Evolutionary conservation across 2,797 vertebrate genomes (phyloP).

Genomic region (Eulemur mongoz): DNA sequence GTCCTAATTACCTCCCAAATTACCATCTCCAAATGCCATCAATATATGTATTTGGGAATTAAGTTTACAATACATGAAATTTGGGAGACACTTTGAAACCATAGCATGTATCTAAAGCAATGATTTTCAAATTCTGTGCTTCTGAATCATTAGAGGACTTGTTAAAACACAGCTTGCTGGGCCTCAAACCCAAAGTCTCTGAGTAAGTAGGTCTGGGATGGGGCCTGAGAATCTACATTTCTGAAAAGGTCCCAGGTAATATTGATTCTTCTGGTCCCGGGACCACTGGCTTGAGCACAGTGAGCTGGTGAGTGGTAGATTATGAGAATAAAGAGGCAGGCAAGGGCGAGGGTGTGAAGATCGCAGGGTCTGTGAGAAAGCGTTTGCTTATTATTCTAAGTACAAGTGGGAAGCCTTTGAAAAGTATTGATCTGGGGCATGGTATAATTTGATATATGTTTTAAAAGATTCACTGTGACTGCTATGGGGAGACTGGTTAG

Average conservation of each 20-base stretch:
- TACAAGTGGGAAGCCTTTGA: background rate
- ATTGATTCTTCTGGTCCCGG: background rate
- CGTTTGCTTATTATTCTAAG: background rate
- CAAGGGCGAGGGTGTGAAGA: background rate
- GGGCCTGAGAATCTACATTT: background rate
- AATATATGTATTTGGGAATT: background rate
- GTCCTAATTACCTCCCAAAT: background rate
- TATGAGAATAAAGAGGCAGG: background rate
- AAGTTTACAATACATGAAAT: background rate
- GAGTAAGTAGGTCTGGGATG: background rate
- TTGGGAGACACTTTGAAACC: background rate
- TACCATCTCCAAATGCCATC: background rate
- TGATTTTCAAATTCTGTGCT: background rate
- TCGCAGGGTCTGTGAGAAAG: background rate
- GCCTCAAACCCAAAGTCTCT: background rate
- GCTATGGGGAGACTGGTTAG: background rate
- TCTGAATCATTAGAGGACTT: background rate
- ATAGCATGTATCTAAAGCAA: background rate
- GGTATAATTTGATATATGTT: background rate
- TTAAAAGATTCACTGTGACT: background rate
- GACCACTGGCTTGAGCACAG: background rate
- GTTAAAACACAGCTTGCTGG: background rate
- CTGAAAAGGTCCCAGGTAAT: background rate
- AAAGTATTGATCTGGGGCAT: background rate
- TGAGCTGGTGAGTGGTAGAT: background rate